Evolutionary conservation across 2,888 invertebrate species (phyloP).

Genomic region (Arctia plantaginis): DNA sequence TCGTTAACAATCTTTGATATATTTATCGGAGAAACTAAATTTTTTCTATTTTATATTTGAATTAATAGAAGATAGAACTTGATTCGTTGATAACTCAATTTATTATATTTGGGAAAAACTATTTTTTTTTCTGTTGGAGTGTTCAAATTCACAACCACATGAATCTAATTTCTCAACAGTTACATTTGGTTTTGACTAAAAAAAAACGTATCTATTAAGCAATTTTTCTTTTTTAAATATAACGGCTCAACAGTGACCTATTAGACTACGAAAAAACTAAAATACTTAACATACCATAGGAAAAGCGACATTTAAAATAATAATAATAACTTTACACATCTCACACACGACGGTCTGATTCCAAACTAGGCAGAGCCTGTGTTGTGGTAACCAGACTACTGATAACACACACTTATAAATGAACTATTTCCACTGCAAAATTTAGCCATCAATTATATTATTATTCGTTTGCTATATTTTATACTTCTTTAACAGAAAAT

Average conservation of each 20-base stretch:
- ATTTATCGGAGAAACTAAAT: constrained; percentile 14
- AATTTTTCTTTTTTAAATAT: too few species aligned
- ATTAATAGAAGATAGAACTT: neutral
- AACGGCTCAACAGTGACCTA: too few species aligned
- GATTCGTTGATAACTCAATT: constrained; percentile 9
- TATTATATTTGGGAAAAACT: neutral
- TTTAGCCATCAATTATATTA: neutral
- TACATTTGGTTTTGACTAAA: neutral
- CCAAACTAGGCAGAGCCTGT: too few species aligned
- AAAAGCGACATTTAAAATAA: too few species aligned
- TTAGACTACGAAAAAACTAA: too few species aligned
- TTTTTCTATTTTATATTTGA: neutral
- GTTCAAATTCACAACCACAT: neutral
- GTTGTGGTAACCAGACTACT: too few species aligned
- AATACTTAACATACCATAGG: too few species aligned
- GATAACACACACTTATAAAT: too few species aligned
- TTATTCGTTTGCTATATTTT: neutral
- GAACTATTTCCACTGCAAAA: too few species aligned
- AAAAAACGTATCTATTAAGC: too few species aligned
- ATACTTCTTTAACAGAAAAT: neutral
- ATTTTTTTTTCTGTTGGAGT: neutral
- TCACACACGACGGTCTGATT: too few species aligned
- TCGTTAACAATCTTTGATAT: constrained; percentile 28
- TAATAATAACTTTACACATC: too few species aligned
- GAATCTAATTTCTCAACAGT: neutral